Conservation (phyloP, 2,888 invertebrate genomes). For the Torymus auratus region DNA sequence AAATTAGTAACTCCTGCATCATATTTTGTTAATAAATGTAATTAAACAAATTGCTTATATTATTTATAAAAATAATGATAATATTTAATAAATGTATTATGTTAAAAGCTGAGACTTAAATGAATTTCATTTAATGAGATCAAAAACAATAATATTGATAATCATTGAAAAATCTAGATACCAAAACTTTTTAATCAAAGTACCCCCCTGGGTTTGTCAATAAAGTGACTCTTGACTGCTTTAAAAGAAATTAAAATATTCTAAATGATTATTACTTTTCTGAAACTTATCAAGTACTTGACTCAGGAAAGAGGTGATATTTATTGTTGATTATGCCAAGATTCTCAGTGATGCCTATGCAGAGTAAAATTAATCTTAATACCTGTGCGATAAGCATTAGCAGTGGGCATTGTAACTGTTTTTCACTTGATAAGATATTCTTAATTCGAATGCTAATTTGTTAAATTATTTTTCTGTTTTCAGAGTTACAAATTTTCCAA, state of each 20-base stretch:
- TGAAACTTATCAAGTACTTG: neutral
- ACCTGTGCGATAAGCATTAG: neutral
- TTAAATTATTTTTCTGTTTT: neutral
- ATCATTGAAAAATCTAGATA: neutral
- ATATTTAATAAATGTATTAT: neutral
- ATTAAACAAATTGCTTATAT: no score
- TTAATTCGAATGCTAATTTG: neutral
- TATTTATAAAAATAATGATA: neutral
- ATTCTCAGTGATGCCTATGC: neutral
- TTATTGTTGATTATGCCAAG: neutral
- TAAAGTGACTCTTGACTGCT: no score
- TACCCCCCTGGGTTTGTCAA: no score
- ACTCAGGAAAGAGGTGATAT: neutral
- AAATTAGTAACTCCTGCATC: no score
- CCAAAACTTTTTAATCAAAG: no score
- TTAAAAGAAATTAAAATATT: no score
- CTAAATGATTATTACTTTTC: no score
- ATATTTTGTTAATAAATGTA: no score
- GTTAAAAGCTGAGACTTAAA: neutral
- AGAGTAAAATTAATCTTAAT: neutral
- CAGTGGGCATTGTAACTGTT: neutral
- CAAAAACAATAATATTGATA: neutral
- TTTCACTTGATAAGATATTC: neutral
- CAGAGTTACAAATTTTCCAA: no score
- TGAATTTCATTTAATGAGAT: neutral